These are phyloP conservation scores for Sciurus niger DNA, from an alignment of 2,113 vertebrate species.

Conservation along the genomic window DNA sequence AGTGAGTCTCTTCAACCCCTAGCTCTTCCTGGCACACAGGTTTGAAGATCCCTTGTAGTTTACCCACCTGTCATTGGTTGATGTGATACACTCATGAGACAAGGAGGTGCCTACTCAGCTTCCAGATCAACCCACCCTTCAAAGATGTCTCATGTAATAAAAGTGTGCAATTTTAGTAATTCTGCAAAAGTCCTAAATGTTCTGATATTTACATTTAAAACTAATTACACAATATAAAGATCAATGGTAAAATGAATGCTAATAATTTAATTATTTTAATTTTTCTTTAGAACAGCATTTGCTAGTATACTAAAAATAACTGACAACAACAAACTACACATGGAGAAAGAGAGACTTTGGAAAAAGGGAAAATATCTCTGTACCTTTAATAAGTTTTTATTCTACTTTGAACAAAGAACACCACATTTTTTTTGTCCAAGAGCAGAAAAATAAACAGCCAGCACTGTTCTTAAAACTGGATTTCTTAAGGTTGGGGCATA, in stretches of 20 bases:
- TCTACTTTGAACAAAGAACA: background rate
- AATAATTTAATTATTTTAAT: constrained; percentile 40
- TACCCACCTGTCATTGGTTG: background rate
- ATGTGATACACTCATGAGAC: background rate
- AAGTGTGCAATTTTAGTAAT: background rate
- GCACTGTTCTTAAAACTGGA: background rate
- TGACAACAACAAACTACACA: background rate
- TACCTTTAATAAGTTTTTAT: background rate
- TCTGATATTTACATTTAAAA: background rate
- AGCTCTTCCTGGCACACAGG: background rate
- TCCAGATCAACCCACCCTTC: background rate
- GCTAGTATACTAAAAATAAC: background rate
- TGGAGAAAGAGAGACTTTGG: background rate
- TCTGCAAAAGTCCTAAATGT: background rate
- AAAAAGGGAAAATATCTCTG: background rate
- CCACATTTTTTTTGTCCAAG: background rate
- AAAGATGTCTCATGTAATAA: background rate
- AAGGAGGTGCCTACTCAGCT: background rate
- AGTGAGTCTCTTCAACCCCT: background rate
- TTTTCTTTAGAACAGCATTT: background rate
- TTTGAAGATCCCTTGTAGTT: background rate
- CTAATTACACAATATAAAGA: background rate
- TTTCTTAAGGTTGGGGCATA: background rate
- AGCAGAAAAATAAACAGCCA: background rate
- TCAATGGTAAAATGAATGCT: background rate